phyloP scores from a whole-genome alignment of 64 coral and sea anemone genomes.

The Montipora cactus region DNA sequence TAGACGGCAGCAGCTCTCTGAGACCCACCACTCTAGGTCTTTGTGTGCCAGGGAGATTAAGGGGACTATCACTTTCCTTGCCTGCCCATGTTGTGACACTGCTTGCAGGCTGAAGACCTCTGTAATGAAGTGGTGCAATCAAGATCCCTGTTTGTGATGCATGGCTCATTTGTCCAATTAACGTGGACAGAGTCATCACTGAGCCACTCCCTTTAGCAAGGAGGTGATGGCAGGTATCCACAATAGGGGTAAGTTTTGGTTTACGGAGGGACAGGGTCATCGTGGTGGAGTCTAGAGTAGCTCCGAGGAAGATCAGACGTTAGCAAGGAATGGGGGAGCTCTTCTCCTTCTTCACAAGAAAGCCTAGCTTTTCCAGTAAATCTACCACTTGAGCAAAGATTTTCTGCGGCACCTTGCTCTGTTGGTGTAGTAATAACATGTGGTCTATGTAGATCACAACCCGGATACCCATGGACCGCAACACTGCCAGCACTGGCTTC shows the following conservation, averaged over 20 bases:
- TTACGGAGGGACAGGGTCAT: slow-evolving; percentile 34
- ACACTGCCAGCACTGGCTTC: slow-evolving; percentile 31
- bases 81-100: no score
- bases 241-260: neutral
- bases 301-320: slow-evolving; percentile 18
- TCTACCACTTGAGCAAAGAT: slow-evolving; percentile 4
- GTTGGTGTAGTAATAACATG: slow-evolving; percentile 8
- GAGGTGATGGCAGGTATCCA: neutral
- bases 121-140: no score
- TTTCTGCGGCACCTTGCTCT: slow-evolving; percentile 11
- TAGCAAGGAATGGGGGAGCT: neutral
- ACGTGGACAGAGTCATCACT: no score
- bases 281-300: neutral
- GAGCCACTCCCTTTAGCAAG: neutral
- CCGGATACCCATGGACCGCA: neutral
- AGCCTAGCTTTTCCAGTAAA: slow-evolving; percentile 14
- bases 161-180: no score
- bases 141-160: no score
- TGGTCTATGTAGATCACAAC: neutral
- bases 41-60: no score
- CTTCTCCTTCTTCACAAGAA: slow-evolving; percentile 40
- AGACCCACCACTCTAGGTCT: no score
- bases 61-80: no score
- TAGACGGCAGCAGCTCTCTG: no score
- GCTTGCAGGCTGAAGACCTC: no score